These are phyloP conservation scores for Amitus sp. DNA, from an alignment of 2,888 invertebrate genomes.

Conservation along the genomic window DNA sequence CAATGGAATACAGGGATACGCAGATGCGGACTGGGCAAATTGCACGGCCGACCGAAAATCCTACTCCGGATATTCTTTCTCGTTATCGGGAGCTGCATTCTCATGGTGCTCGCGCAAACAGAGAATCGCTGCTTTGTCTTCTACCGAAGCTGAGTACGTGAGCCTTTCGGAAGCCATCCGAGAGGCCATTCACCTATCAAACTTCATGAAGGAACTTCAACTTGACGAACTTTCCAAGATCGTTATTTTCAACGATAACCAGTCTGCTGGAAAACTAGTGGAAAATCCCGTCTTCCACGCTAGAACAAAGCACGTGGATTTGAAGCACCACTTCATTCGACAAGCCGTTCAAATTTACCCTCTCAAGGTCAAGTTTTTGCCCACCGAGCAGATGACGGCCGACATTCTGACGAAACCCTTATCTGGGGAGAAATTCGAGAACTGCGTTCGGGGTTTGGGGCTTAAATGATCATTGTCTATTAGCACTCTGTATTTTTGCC, in stretches of 20 bases:
- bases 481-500: too few relatives aligned
- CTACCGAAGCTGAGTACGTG: constrained; percentile 25
- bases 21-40: constrained; percentile 22
- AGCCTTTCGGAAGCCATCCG: constrained; percentile 24
- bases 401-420: constrained; percentile 27
- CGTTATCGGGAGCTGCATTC: constrained; percentile 9
- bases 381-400: constrained; percentile 22
- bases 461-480: too few relatives aligned
- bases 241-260: constrained; percentile 24
- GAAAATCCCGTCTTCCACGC: constrained; percentile 11
- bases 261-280: constrained; percentile 22
- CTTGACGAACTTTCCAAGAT: neutral
- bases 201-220: constrained; percentile 17
- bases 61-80: constrained; percentile 15
- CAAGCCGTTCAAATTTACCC: constrained; percentile 12
- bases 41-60: constrained; percentile 10
- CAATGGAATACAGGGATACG: constrained; percentile 2
- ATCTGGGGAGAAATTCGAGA: neutral
- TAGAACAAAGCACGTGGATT: constrained; percentile 10
- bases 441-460: neutral
- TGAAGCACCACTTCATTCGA: constrained; percentile 8
- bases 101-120: constrained; percentile 34
- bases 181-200: constrained; percentile 16
- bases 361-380: constrained; percentile 15
- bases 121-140: constrained; percentile 22